Percentiles rank a stretch among this genome's conserved stretches.
Evolutionary conservation across 2,888 invertebrate species (phyloP).

Genomic region (Lithodes maja): DNA sequence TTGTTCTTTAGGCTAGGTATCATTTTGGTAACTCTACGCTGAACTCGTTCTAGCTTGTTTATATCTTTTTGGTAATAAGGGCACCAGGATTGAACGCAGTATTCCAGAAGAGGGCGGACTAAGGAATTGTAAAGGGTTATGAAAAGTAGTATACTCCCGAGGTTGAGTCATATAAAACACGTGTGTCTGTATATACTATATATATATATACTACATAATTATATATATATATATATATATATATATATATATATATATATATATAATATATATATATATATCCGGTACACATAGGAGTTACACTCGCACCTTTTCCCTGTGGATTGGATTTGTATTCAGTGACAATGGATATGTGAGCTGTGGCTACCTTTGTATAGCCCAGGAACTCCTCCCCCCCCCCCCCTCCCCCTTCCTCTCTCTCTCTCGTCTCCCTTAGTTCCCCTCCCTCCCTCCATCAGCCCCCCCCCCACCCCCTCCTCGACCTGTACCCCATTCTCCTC

Average conservation of each 20-base stretch:
- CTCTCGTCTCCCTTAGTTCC: neutral
- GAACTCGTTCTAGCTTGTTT: too few species aligned
- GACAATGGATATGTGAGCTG: too few species aligned
- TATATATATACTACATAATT: neutral
- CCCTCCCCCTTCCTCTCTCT: neutral
- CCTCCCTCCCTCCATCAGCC: neutral
- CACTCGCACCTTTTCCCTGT: neutral
- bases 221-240: too few species aligned
- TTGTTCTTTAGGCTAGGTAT: too few species aligned
- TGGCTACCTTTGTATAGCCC: too few species aligned
- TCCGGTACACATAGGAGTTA: neutral
- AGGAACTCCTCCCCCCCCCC: neutral
- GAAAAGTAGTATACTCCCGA: neutral
- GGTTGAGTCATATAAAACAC: neutral
- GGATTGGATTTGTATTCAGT: too few species aligned
- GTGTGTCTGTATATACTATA: neutral
- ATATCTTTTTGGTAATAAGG: too few species aligned
- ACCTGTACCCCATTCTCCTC: neutral
- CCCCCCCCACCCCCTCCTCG: neutral
- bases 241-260: too few species aligned
- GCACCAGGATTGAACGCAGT: too few species aligned
- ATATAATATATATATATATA: neutral
- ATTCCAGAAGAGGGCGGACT: too few species aligned
- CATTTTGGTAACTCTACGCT: too few species aligned
- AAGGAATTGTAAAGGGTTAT: too few species aligned